Percentiles rank a stretch among this genome's conserved stretches.
Conservation (phyloP, 2,888 invertebrate species). For the Uloborus plumipes region DNA sequence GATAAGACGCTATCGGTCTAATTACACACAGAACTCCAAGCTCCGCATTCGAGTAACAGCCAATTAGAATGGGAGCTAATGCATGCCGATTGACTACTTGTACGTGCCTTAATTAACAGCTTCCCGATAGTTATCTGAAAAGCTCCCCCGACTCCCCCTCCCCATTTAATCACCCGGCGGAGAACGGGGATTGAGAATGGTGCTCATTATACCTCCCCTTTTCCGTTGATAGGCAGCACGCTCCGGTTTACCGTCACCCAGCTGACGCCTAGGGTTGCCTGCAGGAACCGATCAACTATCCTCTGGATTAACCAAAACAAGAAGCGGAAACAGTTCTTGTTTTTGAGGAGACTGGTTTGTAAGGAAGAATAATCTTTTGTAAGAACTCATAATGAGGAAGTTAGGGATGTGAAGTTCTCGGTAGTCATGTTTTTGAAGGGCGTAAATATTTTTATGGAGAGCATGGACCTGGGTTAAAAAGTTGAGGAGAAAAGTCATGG, state of each 20-base stretch:
- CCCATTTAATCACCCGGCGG: neutral
- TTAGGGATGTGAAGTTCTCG: too few relatives aligned
- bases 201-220: constrained; percentile 33
- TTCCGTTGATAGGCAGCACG: constrained; percentile 21
- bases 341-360: too few relatives aligned
- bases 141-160: neutral
- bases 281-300: constrained; percentile 1
- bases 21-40: constrained; percentile 10
- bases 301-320: too few relatives aligned
- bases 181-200: neutral
- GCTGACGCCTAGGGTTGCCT: constrained; percentile 47
- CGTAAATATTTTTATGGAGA: too few relatives aligned
- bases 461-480: too few relatives aligned
- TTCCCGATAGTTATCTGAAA: constrained; percentile 53
- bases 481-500: too few relatives aligned
- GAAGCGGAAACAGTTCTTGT: too few relatives aligned
- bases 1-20: constrained; percentile 27
- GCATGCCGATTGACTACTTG: constrained; percentile 45
- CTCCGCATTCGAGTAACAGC: constrained; percentile 21
- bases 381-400: too few relatives aligned
- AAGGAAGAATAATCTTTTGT: too few relatives aligned
- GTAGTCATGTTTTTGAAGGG: too few relatives aligned
- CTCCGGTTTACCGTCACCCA: constrained; percentile 21
- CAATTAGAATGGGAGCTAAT: constrained; percentile 43
- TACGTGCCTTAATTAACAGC: constrained; percentile 52